Evolutionary conservation across 2,888 invertebrate species (phyloP).

Genomic region (Gryllus longicercus): DNA sequence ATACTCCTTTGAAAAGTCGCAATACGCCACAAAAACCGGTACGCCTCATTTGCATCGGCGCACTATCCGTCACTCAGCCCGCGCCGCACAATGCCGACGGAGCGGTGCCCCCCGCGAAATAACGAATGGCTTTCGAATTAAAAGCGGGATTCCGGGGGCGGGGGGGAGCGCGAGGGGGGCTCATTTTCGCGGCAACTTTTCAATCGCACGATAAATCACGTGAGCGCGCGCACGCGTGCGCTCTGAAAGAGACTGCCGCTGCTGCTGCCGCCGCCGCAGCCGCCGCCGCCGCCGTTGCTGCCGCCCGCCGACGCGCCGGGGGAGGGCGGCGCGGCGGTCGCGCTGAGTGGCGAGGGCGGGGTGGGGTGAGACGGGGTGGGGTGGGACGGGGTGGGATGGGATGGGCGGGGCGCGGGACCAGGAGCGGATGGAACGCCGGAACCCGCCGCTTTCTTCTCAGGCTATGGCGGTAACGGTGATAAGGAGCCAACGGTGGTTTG

Average conservation of each 20-base stretch:
- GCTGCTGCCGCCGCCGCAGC: too few relatives aligned
- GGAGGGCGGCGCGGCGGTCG: too few relatives aligned
- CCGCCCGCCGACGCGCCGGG: too few relatives aligned
- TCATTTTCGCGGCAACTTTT: background rate
- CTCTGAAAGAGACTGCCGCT: background rate
- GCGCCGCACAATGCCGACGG: background rate
- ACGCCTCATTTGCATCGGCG: constrained; percentile 9
- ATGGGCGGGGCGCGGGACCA: too few relatives aligned
- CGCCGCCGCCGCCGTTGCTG: too few relatives aligned
- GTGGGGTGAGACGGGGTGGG: too few relatives aligned
- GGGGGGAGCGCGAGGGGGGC: background rate
- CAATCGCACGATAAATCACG: constrained; percentile 17
- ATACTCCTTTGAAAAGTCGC: background rate
- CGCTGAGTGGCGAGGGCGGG: too few relatives aligned
- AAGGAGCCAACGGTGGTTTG: too few relatives aligned
- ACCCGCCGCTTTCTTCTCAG: too few relatives aligned
- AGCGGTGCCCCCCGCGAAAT: background rate
- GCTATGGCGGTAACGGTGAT: too few relatives aligned
- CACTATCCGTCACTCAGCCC: background rate
- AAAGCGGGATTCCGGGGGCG: constrained; percentile 6
- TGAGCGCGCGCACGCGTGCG: background rate
- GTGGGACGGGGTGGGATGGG: too few relatives aligned
- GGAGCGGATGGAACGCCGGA: too few relatives aligned
- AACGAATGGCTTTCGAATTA: constrained; percentile 10
- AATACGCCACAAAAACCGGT: constrained; percentile 1